Evolutionary conservation across 2,888 invertebrate species (phyloP).

Genomic region (Agrotis ipsilon): DNA sequence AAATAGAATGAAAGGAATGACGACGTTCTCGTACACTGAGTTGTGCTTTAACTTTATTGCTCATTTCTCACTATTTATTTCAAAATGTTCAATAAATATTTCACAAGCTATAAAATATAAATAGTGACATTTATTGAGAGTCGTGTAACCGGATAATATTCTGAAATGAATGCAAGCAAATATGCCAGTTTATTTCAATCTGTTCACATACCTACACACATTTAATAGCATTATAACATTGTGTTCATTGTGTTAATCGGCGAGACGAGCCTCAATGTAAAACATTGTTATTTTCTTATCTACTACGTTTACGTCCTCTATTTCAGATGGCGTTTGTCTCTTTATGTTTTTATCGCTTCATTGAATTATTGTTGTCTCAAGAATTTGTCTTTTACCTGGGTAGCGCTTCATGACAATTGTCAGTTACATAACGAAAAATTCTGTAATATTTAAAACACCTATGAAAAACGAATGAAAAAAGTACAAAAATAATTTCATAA

Average conservation of each 20-base stretch:
- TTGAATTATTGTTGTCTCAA: constrained; percentile 26
- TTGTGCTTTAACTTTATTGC: background rate
- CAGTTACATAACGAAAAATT: background rate
- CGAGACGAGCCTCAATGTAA: background rate
- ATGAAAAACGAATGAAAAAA: too few relatives aligned
- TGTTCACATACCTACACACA: constrained; percentile 34
- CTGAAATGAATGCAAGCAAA: background rate
- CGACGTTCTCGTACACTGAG: too few relatives aligned
- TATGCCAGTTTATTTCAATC: constrained; percentile 30
- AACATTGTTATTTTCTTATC: constrained; percentile 17
- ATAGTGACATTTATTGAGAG: background rate
- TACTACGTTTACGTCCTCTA: constrained; percentile 2
- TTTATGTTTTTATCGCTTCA: constrained; percentile 22
- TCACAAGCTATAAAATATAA: background rate
- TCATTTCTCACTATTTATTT: background rate
- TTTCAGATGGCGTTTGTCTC: constrained; percentile 9
- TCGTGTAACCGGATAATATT: background rate
- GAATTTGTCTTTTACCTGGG: constrained; percentile 13
- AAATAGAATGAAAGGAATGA: too few relatives aligned
- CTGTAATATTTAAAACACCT: background rate
- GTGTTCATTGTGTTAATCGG: constrained; percentile 6
- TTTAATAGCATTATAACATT: constrained; percentile 34
- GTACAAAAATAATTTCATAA: too few relatives aligned
- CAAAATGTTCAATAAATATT: background rate
- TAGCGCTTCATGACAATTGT: background rate